Evolutionary conservation across 2,113 vertebrate species (phyloP), one percentile per base, ranked within the genome.

Genomic region (Axis porcinus): DNA sequence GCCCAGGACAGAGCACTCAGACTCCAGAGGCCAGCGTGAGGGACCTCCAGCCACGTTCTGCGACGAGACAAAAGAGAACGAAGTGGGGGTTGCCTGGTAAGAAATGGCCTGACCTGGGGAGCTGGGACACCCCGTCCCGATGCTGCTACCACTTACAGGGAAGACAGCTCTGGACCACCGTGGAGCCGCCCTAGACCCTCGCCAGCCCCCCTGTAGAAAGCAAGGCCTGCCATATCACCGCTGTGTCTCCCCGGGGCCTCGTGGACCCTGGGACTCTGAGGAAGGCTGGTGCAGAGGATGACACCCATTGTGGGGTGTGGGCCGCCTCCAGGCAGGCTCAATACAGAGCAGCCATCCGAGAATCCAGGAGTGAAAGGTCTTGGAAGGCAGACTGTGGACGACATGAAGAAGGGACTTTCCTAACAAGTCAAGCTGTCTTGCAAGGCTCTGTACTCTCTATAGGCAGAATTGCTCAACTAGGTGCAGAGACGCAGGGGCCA

Each of bases 321-420:
- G 67, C n/a, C 10, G 14, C 52, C 52, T 21, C 76, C 6, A 36
- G 64, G 47, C 23, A 40, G 25, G 14, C 5, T 11, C 8, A 13
- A 14, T 10, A 21, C 27, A 47, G 10, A 60, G 52, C 27, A 45
- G 9, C 17, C 21, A 5, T 6, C 2, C 0, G 15, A 78, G 70
- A 89, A 79, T 14, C 52, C 16, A 12, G 0, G 1, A 55, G 33
- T 17, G 33, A 28, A 23, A 74, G 33, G 45, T 57, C 23, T 95
- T 25, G 0, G 82, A 50, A 36, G 89, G 15, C 27, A n/a, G 28
- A 55, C 17, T 50, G 16, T 3, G 55, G 58, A 2, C 55, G 13
- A 12, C 33, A 86, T 16, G 81, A n/a, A 47, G 60, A 76, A 43
- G 30, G 43, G 60, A 58, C 3, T 86, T 91, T 86, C 47, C 94